Evolutionary conservation across 1,140 invertebrate species (phyloP), one percentile per base, ranked within the genome.

Genomic region (Chrysomallon squamiferum): DNA sequence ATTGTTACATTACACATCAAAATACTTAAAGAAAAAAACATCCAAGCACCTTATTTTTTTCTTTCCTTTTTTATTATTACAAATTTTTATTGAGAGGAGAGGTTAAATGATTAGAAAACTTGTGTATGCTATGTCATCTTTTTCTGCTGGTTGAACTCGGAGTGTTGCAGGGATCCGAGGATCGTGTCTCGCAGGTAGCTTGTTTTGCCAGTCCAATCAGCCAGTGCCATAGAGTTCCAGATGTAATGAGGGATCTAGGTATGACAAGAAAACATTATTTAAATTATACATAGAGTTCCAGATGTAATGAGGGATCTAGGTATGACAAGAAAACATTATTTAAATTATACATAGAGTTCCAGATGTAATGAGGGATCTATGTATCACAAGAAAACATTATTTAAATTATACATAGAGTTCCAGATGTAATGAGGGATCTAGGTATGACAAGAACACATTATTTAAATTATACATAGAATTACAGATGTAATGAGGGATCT

Each of bases 201-300:
- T 4, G 61, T 61, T 33, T 68, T 67, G 9, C 52, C 29, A 15
- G 27, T 3, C 58, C 57, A 61, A 35, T 71, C 69, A 25, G 69
- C 59, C 9, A 71, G 25, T 20, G 61, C 65, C 69, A 71, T 71
- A 4, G 65, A 68, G 25, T 67, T 67, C 69, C 69, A 71, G 2
- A 65, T 62, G 45, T 64, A 65, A n/a, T 45, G 47, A 15, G 65
- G 45, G 35, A 71, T 57, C 69, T 71, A 59, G 29, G 27, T 38
- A 25, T 3, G 43, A 33, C 41, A 59, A 18, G 29, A 47, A 25
- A 3, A 30, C 9, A 22, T n/a, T 13, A 61, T 15, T 60, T 27
- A 27, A 18, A 15, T 62, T 38, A 18, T 54, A 18, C 69, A 71
- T 71, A 4, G 65, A 68, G 25, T 67, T 67, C 69, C 69, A 71